These are phyloP conservation scores for Lepeophtheirus salmonis DNA, from an alignment of 1,140 invertebrate genomes.

Conservation along the genomic window DNA sequence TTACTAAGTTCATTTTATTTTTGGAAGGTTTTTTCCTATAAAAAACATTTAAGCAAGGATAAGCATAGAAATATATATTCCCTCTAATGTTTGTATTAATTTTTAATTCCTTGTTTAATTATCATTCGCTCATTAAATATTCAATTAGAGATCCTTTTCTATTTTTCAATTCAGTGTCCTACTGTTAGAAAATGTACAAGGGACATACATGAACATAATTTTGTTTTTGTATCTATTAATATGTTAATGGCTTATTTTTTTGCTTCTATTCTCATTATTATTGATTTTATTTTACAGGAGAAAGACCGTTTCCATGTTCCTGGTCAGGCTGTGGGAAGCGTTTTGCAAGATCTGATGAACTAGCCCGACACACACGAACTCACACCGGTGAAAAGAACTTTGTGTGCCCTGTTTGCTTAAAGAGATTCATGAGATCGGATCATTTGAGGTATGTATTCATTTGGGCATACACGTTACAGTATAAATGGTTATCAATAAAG, in stretches of 20 bases:
- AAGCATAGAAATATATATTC: too few species aligned
- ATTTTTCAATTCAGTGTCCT: too few species aligned
- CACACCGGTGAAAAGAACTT: conserved; percentile 48
- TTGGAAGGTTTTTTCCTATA: too few species aligned
- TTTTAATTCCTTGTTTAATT: too few species aligned
- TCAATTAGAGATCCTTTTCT: too few species aligned
- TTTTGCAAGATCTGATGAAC: conserved; percentile 46
- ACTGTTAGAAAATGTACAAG: too few species aligned
- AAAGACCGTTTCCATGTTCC: conserved; percentile 35
- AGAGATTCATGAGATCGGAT: conserved; percentile 44
- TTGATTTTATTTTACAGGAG: conserved; percentile 31
- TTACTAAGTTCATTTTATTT: too few species aligned
- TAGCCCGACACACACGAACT: conserved; percentile 44
- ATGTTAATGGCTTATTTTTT: neutral
- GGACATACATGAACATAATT: neutral
- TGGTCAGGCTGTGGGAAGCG: conserved; percentile 40
- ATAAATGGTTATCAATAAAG: too few species aligned
- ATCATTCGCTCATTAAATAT: too few species aligned
- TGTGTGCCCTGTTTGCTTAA: conserved; percentile 39
- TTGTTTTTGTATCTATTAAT: neutral
- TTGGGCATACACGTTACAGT: too few species aligned
- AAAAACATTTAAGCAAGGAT: too few species aligned
- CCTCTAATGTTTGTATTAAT: too few species aligned
- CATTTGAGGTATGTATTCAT: conserved; percentile 31
- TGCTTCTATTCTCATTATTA: conserved; percentile 5